Base-by-base conservation (phyloP, 2,888 invertebrate genomes). In the Drosophila subquinaria region DNA sequence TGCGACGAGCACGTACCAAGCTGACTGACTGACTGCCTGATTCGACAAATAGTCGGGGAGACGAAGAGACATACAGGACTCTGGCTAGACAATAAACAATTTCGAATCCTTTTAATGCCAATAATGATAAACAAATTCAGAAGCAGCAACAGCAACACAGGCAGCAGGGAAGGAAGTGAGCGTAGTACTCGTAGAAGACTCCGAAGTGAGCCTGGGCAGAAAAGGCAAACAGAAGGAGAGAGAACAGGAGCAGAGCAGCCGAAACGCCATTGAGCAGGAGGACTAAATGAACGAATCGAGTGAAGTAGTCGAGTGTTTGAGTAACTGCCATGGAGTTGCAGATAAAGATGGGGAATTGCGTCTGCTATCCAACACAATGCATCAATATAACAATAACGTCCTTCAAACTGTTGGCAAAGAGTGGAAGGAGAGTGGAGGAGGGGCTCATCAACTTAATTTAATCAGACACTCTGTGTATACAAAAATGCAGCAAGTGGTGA, bases 31-130 rank as follows among this genome's bases (percentile, higher is more conserved):
- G 70, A 70, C 69, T 72, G 79, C 42, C 76, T 76, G 80, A 52
- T 48, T 83, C 47, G 69, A 61, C 76, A 82, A 70, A 76, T 47
- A 61, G 56, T 43, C 35, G 20, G 40, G 8, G 40, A 20, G 52
- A 57, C 48, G n/a, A 36, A 43, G 38, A 55, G 59, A 30, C 57
- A 60, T 42, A 57, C 70, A 52, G 66, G 51, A 64, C 72, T 67
- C 76, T 60, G 80, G 73, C 79, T 88, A 89, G 85, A 87, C 81
- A 89, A 88, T 88, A 85, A 87, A 88, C 85, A 89, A 87, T 89
- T 88, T 82, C 88, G 89, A 88, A 89, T 88, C 88, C 86, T 89
- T 86, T 87, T 81, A 88, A 88, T 89, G 89, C 86, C 86, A 89
- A 89, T 87, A 87, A 89, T 87, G 89, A 89, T 87, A 89, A 85